phyloP scores from a whole-genome alignment of 2,113 vertebrate species.

The Otocyon megalotis region DNA sequence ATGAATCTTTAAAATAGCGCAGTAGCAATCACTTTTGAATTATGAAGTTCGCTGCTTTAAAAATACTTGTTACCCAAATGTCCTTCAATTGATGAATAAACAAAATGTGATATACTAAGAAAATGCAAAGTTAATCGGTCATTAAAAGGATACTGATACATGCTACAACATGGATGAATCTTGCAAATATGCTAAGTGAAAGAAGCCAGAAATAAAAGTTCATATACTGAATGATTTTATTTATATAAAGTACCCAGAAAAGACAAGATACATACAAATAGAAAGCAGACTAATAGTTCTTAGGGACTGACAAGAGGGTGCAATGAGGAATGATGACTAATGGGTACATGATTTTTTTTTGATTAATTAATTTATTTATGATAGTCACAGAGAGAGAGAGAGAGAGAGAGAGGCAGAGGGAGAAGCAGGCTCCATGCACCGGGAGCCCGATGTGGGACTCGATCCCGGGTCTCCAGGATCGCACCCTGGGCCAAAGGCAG shows the following conservation, averaged over 20 bases:
- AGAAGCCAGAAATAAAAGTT: constrained; percentile 15
- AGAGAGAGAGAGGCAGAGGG: too few species aligned
- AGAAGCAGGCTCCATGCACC: too few species aligned
- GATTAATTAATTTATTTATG: too few species aligned
- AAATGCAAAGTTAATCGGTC: constrained; percentile 4
- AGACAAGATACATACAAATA: not conserved
- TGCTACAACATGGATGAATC: not conserved
- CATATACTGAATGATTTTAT: not conserved
- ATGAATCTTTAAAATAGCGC: constrained; percentile 60
- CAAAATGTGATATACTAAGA: not conserved
- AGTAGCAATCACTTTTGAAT: constrained; percentile 76
- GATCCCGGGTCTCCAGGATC: too few species aligned
- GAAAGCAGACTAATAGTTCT: not conserved
- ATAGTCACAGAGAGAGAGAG: too few species aligned
- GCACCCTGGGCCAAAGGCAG: too few species aligned
- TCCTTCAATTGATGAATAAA: not conserved
- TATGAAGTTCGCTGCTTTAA: constrained; percentile 41
- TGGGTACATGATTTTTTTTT: not conserved
- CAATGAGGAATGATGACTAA: not conserved
- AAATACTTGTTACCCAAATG: constrained; percentile 22
- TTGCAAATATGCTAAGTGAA: constrained; percentile 41
- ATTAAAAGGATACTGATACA: not conserved
- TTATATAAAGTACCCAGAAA: constrained; percentile 27
- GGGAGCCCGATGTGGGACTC: too few species aligned
- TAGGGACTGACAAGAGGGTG: not conserved